Evolutionary conservation across 2,113 vertebrate species (phyloP).

Genomic region (Dolichallabes microphthalmus): DNA sequence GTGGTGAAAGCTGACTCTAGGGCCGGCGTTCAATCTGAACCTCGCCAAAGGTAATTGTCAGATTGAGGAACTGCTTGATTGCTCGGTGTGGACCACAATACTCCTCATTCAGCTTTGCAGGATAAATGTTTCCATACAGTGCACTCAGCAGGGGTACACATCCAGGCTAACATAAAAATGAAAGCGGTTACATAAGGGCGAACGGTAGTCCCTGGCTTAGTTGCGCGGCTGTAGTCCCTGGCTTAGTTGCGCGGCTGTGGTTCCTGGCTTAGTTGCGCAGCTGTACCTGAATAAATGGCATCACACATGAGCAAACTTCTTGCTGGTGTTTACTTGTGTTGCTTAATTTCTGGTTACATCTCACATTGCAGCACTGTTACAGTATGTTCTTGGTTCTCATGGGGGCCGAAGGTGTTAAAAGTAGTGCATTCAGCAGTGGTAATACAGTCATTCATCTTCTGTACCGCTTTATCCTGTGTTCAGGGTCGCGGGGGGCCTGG

Average conservation of each 20-base stretch:
- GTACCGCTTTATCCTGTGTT: too few relatives aligned
- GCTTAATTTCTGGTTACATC: neutral
- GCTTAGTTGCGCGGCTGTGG: too few relatives aligned
- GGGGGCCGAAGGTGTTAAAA: neutral
- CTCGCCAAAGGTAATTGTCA: neutral
- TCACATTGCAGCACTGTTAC: neutral
- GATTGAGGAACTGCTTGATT: slow-evolving; percentile 4
- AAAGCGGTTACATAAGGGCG: neutral
- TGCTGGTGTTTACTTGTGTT: neutral
- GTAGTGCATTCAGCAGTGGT: neutral
- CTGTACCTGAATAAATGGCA: neutral
- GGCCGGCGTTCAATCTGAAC: neutral
- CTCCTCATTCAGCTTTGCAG: slow-evolving; percentile 9
- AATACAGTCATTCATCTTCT: too few relatives aligned
- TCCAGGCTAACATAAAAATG: neutral
- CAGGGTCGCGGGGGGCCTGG: too few relatives aligned
- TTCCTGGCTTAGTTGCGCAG: too few relatives aligned
- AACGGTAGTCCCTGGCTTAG: neutral
- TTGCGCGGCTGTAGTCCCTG: neutral
- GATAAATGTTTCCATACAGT: neutral
- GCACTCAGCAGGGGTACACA: neutral
- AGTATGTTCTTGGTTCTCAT: neutral
- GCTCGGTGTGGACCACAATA: neutral
- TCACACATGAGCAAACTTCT: neutral
- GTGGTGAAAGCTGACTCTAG: neutral